Evolutionary conservation across 2,113 vertebrate species (phyloP).

Genomic region (Felis chaus): DNA sequence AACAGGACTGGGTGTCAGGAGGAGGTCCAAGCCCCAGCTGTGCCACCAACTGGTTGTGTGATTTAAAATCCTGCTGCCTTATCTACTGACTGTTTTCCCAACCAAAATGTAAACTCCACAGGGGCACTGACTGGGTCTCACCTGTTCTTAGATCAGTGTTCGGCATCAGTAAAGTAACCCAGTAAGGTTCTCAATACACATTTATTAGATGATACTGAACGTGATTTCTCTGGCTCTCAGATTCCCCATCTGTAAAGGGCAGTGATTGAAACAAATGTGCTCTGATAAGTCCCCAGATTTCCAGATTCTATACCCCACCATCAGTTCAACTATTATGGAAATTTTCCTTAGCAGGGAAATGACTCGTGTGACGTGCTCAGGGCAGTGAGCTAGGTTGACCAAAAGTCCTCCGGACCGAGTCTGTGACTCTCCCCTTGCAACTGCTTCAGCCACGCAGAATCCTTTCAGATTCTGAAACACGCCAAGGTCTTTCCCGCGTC

Average conservation of each 20-base stretch:
- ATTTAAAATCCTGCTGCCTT: background rate
- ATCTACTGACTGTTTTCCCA: background rate
- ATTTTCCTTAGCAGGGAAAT: background rate
- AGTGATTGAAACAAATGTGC: background rate
- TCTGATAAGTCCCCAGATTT: background rate
- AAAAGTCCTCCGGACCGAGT: background rate
- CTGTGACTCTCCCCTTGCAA: background rate
- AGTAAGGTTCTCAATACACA: background rate
- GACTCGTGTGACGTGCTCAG: background rate
- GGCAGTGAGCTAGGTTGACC: too few relatives aligned
- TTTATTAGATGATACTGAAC: background rate
- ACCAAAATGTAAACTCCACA: background rate
- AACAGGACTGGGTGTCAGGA: fast-evolving
- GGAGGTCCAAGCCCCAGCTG: background rate
- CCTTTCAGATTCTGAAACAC: background rate
- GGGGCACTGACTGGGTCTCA: background rate
- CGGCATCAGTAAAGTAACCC: background rate
- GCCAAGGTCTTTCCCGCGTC: background rate
- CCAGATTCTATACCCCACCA: background rate
- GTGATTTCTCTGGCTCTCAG: background rate
- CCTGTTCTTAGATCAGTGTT: background rate
- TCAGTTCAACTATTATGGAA: background rate
- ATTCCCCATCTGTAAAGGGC: background rate
- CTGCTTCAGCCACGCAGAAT: too few relatives aligned
- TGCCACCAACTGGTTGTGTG: background rate